These are phyloP conservation scores for Diplodus sargus DNA, from an alignment of 2,797 vertebrate genomes.

Conservation along the genomic window DNA sequence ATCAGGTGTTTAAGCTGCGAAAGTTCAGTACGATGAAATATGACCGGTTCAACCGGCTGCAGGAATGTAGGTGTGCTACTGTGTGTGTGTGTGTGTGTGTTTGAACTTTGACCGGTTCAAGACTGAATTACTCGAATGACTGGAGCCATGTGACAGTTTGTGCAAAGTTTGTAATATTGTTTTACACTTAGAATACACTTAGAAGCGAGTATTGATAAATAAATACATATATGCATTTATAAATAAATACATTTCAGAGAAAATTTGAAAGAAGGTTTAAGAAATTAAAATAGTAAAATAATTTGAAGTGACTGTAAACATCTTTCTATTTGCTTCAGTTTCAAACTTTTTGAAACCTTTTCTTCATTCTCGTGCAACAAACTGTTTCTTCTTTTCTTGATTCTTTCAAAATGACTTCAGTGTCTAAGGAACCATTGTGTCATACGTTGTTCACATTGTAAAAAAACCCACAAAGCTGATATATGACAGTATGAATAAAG, in stretches of 20 bases:
- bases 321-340: too few relatives aligned
- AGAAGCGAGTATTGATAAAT: background rate
- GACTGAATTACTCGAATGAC: background rate
- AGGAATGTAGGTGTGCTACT: slow-evolving; percentile 38
- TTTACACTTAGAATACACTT: background rate
- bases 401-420: too few relatives aligned
- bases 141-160: background rate
- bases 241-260: too few relatives aligned
- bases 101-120: background rate
- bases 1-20: slow-evolving; percentile 16
- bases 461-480: too few relatives aligned
- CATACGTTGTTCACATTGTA: too few relatives aligned
- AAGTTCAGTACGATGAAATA: slow-evolving; percentile 34
- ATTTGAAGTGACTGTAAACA: too few relatives aligned
- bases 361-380: background rate
- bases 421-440: too few relatives aligned
- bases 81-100: slow-evolving; percentile 15
- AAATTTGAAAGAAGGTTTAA: too few relatives aligned
- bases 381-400: too few relatives aligned
- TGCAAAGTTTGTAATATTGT: background rate
- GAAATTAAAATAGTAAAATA: too few relatives aligned
- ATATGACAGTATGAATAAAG: too few relatives aligned
- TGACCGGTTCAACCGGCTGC: slow-evolving; percentile 52
- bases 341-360: background rate
- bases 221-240: too few relatives aligned